Evolutionary conservation across 2,888 invertebrate genomes (phyloP), one percentile per base, ranked within the genome.

Genomic region (Nasonia oneida): DNA sequence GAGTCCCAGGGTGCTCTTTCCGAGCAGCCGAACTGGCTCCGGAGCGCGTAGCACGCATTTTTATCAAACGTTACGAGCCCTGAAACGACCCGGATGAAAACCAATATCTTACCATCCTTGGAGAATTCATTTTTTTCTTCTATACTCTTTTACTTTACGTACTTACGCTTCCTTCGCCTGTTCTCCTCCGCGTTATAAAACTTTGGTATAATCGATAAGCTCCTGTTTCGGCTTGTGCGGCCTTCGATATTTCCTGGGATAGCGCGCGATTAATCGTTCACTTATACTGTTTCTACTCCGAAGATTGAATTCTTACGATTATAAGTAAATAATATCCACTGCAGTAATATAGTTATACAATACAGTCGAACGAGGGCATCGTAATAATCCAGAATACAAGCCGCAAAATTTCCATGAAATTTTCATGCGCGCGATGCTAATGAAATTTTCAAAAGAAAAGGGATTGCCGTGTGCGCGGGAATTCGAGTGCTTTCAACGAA

Each of bases 11-110:
- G 89, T 90, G 91, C 89, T 91, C 90, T 92, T 93, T 92, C 47
- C 89, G 89, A 90, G 88, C 90, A 90, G 88, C 90, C 89, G 89
- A 89, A 91, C 87, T 89, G 91, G 91, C 90, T 91, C 90, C 89
- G 91, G 91, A 92, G 90, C 92, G 93, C 93, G 92, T 92, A 92
- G 93, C 93, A 92, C 93, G 93, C 93, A 93, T 93, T 93, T 93
- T 93, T 93, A 93, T 93, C 93, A 93, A 93, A 93, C 92, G 93
- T 93, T 93, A 93, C 92, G 93, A 93, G 91, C 92, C 89, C 89
- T 90, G 91, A 91, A 93, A 93, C 92, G 92, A 92, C 91, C 91
- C 90, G 92, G 91, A 93, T 93, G 93, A 93, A 93, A 93, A 93
- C 92, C 93, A 93, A 93, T 93, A 93, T 92, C 92, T 93, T 91